phyloP scores from a whole-genome alignment of 2,113 vertebrate genomes.

The Hucho hucho region DNA sequence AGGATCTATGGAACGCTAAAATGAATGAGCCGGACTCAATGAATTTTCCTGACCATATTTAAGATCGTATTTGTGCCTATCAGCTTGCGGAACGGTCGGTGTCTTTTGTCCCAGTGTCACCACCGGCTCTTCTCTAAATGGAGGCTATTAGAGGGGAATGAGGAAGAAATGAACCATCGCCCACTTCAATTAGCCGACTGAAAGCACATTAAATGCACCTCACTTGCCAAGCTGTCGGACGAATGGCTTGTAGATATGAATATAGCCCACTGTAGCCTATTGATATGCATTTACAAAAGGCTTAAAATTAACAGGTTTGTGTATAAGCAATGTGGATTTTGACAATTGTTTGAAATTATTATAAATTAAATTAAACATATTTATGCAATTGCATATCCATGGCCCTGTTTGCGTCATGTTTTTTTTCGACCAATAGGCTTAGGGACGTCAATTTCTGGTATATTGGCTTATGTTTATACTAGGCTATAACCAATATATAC shows the following conservation, averaged over 20 bases:
- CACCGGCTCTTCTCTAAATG: slow-evolving; percentile 74
- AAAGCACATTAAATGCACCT: slow-evolving; percentile 92
- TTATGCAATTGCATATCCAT: neutral
- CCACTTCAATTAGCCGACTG: slow-evolving; percentile 92
- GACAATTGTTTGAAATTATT: neutral
- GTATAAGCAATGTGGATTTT: too few relatives aligned
- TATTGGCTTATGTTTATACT: neutral
- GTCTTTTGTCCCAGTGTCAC: slow-evolving; percentile 89
- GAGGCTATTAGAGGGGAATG: slow-evolving; percentile 81
- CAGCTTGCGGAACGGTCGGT: slow-evolving; percentile 80
- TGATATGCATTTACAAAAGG: too few relatives aligned
- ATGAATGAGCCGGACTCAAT: slow-evolving; percentile 78
- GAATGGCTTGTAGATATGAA: neutral
- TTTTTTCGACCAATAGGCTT: too few relatives aligned
- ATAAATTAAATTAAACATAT: neutral
- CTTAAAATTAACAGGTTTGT: too few relatives aligned
- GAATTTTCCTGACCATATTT: slow-evolving; percentile 81
- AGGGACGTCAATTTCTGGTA: neutral
- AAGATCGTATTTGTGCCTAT: slow-evolving; percentile 86
- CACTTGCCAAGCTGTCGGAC: slow-evolving; percentile 61
- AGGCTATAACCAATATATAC: too few relatives aligned
- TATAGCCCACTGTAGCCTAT: neutral
- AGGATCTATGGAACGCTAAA: slow-evolving; percentile 65
- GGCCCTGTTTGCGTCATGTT: too few relatives aligned
- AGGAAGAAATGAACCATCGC: slow-evolving; percentile 87